Conservation (phyloP, 2,888 invertebrate species). For the Tipula unca region DNA sequence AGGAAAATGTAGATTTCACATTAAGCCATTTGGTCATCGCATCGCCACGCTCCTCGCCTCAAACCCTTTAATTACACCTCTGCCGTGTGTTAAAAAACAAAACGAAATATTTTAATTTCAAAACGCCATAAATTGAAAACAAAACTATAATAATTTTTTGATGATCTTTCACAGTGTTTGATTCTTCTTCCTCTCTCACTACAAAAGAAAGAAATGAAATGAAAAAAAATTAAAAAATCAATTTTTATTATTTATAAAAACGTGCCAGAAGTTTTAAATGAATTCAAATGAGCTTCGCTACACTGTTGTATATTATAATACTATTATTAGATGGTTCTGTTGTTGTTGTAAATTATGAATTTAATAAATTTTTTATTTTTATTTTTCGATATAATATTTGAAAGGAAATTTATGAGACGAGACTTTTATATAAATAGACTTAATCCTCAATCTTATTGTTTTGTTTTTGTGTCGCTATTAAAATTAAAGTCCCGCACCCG, state of each 20-base stretch:
- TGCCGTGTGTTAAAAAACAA: not conserved
- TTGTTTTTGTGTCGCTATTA: not conserved
- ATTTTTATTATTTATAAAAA: not conserved
- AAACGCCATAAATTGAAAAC: not conserved
- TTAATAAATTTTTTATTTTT: not conserved
- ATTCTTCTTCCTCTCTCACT: not conserved
- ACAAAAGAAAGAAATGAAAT: not conserved
- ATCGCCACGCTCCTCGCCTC: not conserved
- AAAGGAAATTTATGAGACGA: not conserved
- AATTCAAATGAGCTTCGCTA: constrained; percentile 2
- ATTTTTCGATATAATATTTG: not conserved
- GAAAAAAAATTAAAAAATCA: not conserved
- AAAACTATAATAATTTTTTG: constrained; percentile 14
- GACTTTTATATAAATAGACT: not conserved
- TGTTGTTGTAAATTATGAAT: constrained; percentile 3
- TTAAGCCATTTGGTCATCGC: too few relatives aligned
- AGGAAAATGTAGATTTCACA: too few relatives aligned
- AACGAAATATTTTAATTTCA: not conserved
- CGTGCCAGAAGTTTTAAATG: constrained; percentile 14
- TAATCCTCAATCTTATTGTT: not conserved
- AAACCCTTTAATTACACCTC: not conserved
- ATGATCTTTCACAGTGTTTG: not conserved
- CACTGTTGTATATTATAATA: not conserved
- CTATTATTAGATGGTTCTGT: not conserved
- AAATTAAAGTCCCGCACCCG: not conserved